Base-by-base conservation (phyloP, 1,140 invertebrate genomes). In the Eumaeus atala region DNA sequence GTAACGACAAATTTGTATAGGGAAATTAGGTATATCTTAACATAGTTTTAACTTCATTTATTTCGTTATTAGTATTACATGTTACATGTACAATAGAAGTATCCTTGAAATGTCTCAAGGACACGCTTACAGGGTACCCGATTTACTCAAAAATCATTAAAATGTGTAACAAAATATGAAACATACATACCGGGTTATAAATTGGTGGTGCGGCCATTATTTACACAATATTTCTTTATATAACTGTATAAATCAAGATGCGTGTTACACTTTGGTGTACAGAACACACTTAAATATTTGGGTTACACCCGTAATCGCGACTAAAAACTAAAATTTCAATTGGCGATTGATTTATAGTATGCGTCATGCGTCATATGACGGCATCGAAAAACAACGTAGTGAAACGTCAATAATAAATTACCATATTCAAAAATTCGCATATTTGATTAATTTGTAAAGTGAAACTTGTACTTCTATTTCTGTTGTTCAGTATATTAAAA, bases 311-410 rank as follows among this genome's bases (percentile, higher is more conserved):
- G 16, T 54, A 48, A 57, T 59, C 57, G 51, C 59, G 48, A 62
- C 59, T 67, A 68, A 59, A 60, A 66, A 58, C 61, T 51, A 62
- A 12, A 48, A 61, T 56, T 44, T 44, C 14, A 17, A 44, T 16
- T 18, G 12, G 40, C 53, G 50, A 59, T 62, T 62, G 56, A 56
- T 56, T 61, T 40, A 44, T 56, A 58, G 42, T 57, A 70, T 74
- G 70, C 73, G 74, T 74, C 73, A 80, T 80, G 66, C 77, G 74
- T 77, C 74, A 77, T 77, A 77, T 75, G 76, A 79, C 69, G 58
- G 59, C 47, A 40, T 44, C 55, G 48, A 53, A 49, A 56, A 56
- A 48, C 40, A 48, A 40, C 28, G 47, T 11, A 37, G 18, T 38
- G 35, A 44, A 48, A 58, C 28, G 35, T 55, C 48, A 56, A 18